Base-by-base conservation (phyloP, 2,113 vertebrate genomes). In the Brachionichthys hirsutus region DNA sequence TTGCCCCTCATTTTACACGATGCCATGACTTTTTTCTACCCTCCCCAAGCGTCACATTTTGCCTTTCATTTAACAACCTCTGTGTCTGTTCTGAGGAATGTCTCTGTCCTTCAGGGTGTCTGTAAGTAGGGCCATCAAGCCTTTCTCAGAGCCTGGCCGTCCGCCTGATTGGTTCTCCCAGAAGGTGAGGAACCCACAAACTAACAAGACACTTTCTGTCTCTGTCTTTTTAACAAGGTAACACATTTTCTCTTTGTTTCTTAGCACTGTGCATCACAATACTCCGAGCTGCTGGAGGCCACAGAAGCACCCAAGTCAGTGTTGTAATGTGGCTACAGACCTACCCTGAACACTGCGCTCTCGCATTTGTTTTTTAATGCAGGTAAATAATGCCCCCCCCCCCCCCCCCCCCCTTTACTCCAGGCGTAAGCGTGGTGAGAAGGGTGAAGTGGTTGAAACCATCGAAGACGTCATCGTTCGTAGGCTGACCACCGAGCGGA, bases 91-190 rank as follows among this genome's bases (percentile, higher is more conserved):
- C 6, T 59, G 19, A 57, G 2, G 16, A 18, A 9, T 24, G 2
- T 43, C 22, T 54, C 13, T 67, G 30, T 67, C 38, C 69, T 73
- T 47, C 63, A 99, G 97, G 97, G 97, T 99, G 40, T 98, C 97
- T 42, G 97, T 99, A 62, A 99, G 97, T 87, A 90, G 97, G 91
- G 97, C 97, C 67, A 99, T 99, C 90, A 99, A 98, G 78, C 96
- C 97, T 46, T 98, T 98, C 85, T 95, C 97, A 70, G 97, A 99
- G 81, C 82, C 93, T 20, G 97, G 96, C 45, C 94, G 97, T 18
- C 97, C 97, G 57, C 95, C 97, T 58, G 97, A 99, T 81, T 99
- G 97, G 97, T 99, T 99, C 87, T 99, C 97, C 53, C 97, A 99
- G 70, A 99, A 98, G 93, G 96, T 97, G 85, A 88, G 46, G 34